These are phyloP conservation scores for Oncopodura yosiiana DNA, from an alignment of 1,140 invertebrate genomes.

Conservation along the genomic window DNA sequence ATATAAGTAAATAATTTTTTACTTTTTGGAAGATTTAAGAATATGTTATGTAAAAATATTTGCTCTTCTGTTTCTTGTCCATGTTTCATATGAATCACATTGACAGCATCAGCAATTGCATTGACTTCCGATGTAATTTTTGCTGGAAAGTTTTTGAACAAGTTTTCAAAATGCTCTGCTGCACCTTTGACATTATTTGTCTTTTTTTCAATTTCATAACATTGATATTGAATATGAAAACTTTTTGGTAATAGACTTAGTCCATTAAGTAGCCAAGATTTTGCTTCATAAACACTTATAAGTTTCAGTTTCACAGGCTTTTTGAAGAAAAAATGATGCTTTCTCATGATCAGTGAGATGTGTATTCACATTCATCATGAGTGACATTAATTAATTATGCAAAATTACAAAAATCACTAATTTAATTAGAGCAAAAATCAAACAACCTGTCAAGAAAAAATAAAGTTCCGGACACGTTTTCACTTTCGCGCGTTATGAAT, in stretches of 20 bases:
- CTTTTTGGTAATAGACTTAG: constrained; percentile 75
- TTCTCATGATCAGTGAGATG: no score
- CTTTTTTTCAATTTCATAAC: constrained; percentile 68
- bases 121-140: constrained; percentile 38
- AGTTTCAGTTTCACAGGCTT: constrained; percentile 58
- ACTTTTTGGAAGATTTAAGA: constrained; percentile 24
- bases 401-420: no score
- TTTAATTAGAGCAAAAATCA: no score
- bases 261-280: constrained; percentile 84
- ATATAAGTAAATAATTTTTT: not conserved
- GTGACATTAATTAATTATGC: no score
- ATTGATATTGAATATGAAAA: constrained; percentile 61
- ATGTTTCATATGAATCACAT: constrained; percentile 18
- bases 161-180: constrained; percentile 65
- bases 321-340: constrained; percentile 24
- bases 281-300: constrained; percentile 64
- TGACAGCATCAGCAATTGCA: constrained; percentile 27
- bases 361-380: no score
- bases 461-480: no score
- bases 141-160: constrained; percentile 53
- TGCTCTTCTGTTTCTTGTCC: constrained; percentile 21
- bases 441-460: no score
- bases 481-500: no score
- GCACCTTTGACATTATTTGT: constrained; percentile 67
- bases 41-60: constrained; percentile 23